Evolutionary conservation across 2,797 vertebrate genomes (phyloP).

Genomic region (Merluccius polli): DNA sequence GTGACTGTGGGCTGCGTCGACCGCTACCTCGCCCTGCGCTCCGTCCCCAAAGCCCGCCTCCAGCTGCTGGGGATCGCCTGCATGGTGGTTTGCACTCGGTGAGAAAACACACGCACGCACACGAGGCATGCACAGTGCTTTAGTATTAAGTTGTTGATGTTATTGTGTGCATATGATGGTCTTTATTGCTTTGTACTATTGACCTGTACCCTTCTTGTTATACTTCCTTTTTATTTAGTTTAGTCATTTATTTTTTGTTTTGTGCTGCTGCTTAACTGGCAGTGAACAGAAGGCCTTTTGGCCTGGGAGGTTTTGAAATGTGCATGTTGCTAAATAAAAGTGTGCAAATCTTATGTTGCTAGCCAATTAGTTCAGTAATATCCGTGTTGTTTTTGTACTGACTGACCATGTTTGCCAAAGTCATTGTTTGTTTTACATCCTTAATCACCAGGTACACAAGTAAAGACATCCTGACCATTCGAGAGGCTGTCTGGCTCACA

Average conservation of each 20-base stretch:
- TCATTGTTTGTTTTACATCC: background rate
- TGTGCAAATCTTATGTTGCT: no score
- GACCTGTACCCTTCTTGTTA: background rate
- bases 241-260: background rate
- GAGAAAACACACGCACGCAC: no score
- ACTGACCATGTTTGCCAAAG: background rate
- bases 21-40: slow-evolving; percentile 82
- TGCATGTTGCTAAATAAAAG: background rate
- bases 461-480: slow-evolving; percentile 94
- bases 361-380: background rate
- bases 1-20: slow-evolving; percentile 92
- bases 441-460: slow-evolving; percentile 77
- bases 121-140: background rate
- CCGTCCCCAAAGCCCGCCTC: slow-evolving; percentile 84
- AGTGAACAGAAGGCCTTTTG: background rate
- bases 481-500: slow-evolving; percentile 97
- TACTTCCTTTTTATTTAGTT: background rate
- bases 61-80: slow-evolving; percentile 96
- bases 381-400: background rate
- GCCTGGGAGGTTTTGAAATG: no score
- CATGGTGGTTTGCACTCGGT: slow-evolving; percentile 98
- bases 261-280: background rate
- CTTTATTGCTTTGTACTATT: background rate
- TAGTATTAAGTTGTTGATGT: background rate
- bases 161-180: background rate